phyloP scores from a whole-genome alignment of 1,140 invertebrate species.

The Pogonognathellus flavescens region DNA sequence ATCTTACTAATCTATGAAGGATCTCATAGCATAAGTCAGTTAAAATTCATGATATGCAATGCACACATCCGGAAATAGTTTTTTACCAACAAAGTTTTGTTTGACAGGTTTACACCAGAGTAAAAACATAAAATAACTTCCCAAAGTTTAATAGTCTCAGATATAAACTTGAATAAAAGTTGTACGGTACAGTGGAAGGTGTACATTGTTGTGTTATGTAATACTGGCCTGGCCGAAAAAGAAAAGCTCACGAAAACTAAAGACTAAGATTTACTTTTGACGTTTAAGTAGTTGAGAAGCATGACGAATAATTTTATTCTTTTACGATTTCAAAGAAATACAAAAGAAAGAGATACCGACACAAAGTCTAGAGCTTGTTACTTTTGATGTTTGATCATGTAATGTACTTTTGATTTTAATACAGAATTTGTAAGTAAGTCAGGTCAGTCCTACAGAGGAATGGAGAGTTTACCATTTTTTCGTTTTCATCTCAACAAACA shows the following conservation, averaged over 20 bases:
- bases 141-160: no score
- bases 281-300: slow-evolving; percentile 26
- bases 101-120: no score
- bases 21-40: no score
- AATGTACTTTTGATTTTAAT: slow-evolving; percentile 11
- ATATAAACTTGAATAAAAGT: no score
- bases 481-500: slow-evolving; percentile 6
- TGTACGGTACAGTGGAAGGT: not conserved
- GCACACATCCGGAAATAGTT: no score
- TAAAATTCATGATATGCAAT: no score
- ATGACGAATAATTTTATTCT: slow-evolving; percentile 47
- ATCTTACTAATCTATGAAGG: no score
- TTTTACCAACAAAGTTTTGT: no score
- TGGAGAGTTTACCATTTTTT: no score
- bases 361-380: not conserved
- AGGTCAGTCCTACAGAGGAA: not conserved
- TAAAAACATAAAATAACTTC: no score
- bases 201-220: not conserved
- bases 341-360: slow-evolving; percentile 15
- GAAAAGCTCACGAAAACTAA: not conserved
- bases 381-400: slow-evolving; percentile 28
- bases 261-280: slow-evolving; percentile 18
- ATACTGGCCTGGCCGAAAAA: not conserved
- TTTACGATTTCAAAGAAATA: slow-evolving; percentile 19
- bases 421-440: not conserved